Percentiles rank a stretch among this genome's conserved stretches.
phyloP scores from a whole-genome alignment of 2,113 vertebrate species.

The Numida meleagris region DNA sequence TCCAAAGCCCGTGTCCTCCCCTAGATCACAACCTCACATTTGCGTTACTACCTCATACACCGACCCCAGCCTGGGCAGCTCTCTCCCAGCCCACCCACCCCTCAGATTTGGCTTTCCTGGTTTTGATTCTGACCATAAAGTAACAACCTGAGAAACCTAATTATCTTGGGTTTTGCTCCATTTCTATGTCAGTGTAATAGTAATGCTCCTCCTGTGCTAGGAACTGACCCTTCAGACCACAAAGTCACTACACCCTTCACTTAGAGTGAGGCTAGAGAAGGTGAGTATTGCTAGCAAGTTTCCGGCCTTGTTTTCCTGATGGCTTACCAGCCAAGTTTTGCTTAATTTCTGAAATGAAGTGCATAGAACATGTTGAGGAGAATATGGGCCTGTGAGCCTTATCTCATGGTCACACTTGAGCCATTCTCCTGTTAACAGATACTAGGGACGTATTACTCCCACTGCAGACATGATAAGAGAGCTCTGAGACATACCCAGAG shows the following conservation, averaged over 20 bases:
- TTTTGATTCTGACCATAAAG: not conserved
- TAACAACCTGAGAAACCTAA: not conserved
- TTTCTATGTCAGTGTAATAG: not conserved
- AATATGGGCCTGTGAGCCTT: not conserved
- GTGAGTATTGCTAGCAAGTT: not conserved
- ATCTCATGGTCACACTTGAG: not conserved
- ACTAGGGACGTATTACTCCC: not conserved
- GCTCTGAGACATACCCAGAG: not conserved
- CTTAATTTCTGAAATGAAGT: not conserved
- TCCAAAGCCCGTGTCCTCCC: not conserved
- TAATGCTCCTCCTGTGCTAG: not conserved
- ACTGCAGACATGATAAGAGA: not conserved
- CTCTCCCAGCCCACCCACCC: fast-evolving
- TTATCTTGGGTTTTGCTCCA: not conserved
- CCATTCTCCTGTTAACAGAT: not conserved
- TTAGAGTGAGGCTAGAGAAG: not conserved
- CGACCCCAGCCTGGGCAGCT: fast-evolving
- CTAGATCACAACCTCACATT: not conserved
- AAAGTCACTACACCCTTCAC: not conserved
- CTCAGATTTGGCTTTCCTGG: not conserved
- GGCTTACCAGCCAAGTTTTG: not conserved
- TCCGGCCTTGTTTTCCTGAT: not conserved
- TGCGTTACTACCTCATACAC: not conserved
- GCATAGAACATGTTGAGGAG: not conserved
- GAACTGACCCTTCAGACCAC: not conserved